Evolutionary conservation across 1,140 invertebrate genomes (phyloP), one percentile per base, ranked within the genome.

Genomic region (Drosophila sp.): DNA sequence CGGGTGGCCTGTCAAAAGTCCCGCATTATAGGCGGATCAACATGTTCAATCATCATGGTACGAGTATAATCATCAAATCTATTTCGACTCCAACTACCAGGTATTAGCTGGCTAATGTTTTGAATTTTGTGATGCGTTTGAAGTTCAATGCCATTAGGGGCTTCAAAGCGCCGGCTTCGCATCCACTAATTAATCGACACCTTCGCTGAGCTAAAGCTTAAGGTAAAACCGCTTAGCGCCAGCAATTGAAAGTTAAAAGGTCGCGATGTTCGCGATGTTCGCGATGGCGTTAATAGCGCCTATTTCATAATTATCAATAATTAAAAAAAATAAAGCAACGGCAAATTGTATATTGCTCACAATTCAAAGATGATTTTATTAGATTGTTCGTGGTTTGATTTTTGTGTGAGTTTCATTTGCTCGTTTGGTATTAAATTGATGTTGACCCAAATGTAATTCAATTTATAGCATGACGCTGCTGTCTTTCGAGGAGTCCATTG

Each of bases 301-400:
- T 53, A 86, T 84, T 84, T 87, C 80, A 81, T 81, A 87, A 87
- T 81, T 81, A 81, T 72, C 51, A 62, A 56, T 34, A 29, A 32
- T 32, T 43, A 27, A 18, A 71, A 4, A 62, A 38, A 57, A 27
- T 14, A 45, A 45, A 46, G 45, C 58, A 51, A 80, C 78, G 56
- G 38, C 71, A 62, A 54, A 21, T 18, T 32, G 16, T 25, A 7
- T 40, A 51, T 36, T 36, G 50, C 14, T 57, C 34, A 14, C 16
- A 62, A 63, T 54, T 27, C 16, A 25, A 66, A 51, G 64, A 80
- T 72, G 58, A 76, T 71, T 86, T 86, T 62, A 81, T 75, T 71
- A 66, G 61, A 74, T 71, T 41, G 27, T 43, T 38, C 29, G 5
- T 16, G 43, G 46, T 61, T 45, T n/a, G n/a, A n/a, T n/a, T n/a